Percentiles rank a stretch among this genome's conserved stretches.
These are phyloP conservation scores for Bombyx mandarina DNA, from an alignment of 1,140 invertebrate genomes.

Conservation along the genomic window DNA sequence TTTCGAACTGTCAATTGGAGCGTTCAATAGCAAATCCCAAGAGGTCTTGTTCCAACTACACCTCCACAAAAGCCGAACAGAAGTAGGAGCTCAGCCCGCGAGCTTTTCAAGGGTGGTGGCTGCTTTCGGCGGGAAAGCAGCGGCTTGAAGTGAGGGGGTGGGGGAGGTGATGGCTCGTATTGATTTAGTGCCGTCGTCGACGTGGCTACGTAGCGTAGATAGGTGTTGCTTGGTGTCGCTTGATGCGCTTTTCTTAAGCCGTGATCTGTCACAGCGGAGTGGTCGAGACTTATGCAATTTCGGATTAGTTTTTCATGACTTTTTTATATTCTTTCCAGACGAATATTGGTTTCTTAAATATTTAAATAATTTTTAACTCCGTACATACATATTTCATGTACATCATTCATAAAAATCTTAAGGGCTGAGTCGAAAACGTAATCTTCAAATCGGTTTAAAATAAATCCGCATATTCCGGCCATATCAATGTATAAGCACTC, in stretches of 20 bases:
- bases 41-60: slow-evolving; percentile 55
- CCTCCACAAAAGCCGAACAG: slow-evolving; percentile 69
- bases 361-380: too few relatives aligned
- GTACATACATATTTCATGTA: too few relatives aligned
- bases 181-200: slow-evolving; percentile 73
- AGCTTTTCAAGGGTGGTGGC: slow-evolving; percentile 69
- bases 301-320: too few relatives aligned
- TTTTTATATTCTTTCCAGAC: too few relatives aligned
- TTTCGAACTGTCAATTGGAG: slow-evolving; percentile 59
- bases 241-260: slow-evolving; percentile 63
- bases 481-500: too few relatives aligned
- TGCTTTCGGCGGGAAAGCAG: slow-evolving; percentile 65
- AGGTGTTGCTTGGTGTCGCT: slow-evolving; percentile 54
- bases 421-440: too few relatives aligned
- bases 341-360: too few relatives aligned
- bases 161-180: slow-evolving; percentile 69
- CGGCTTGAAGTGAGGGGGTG: slow-evolving; percentile 44
- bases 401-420: too few relatives aligned
- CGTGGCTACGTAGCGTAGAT: slow-evolving; percentile 62
- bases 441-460: too few relatives aligned
- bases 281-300: too few relatives aligned
- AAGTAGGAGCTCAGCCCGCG: slow-evolving; percentile 69
- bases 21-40: slow-evolving; percentile 57
- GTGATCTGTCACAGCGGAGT: not conserved
- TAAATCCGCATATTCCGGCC: too few relatives aligned